Evolutionary conservation across 2,888 invertebrate species (phyloP).

Genomic region (Gastracanthus pulcherrimus): DNA sequence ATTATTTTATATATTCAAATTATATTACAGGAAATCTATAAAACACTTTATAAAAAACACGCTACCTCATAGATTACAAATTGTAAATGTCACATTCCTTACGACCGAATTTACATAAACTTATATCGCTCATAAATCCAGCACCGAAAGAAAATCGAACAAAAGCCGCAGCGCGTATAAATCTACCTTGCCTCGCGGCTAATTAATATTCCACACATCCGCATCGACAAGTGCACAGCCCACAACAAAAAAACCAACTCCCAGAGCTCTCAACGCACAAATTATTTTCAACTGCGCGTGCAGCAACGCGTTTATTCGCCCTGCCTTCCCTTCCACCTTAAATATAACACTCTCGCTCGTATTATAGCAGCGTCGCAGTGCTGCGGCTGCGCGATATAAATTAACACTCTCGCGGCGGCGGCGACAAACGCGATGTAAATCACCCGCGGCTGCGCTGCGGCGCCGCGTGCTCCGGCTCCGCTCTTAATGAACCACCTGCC

Average conservation of each 20-base stretch:
- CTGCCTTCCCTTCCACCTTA: too few species aligned
- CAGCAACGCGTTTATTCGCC: too few species aligned
- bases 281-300: slow-evolving; percentile 47
- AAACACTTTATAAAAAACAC: too few species aligned
- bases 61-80: too few species aligned
- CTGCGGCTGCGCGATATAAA: slow-evolving; percentile 63
- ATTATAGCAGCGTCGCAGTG: slow-evolving; percentile 36
- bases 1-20: too few species aligned
- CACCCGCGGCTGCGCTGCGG: slow-evolving; percentile 55
- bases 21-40: too few species aligned
- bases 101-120: background rate
- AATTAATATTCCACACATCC: slow-evolving; percentile 34
- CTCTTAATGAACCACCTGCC: slow-evolving; percentile 58
- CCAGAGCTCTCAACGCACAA: background rate
- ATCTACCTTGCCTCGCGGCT: background rate
- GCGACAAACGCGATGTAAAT: slow-evolving; percentile 62
- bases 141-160: background rate
- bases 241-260: background rate
- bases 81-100: too few species aligned
- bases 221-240: slow-evolving; percentile 1
- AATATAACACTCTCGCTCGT: background rate
- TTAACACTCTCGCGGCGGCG: slow-evolving; percentile 60
- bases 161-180: background rate
- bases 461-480: background rate
- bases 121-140: too few species aligned